Conservation (phyloP, 2,888 invertebrate species). For the Tetropium fuscum region DNA sequence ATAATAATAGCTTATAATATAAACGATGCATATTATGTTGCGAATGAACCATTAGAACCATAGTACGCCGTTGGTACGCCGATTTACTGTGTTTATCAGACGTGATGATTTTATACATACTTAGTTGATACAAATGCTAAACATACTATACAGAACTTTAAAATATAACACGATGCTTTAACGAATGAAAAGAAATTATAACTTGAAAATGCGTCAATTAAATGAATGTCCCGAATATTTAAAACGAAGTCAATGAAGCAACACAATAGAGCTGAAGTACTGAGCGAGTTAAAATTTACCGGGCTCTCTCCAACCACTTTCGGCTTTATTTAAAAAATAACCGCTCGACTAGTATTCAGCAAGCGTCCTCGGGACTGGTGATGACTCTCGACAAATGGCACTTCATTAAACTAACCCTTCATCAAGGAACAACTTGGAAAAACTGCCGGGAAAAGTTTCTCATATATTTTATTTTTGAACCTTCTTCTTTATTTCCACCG, state of each 20-base stretch:
- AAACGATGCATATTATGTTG: no score
- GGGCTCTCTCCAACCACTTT: conserved; percentile 33
- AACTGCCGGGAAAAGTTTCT: conserved; percentile 18
- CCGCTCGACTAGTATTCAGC: conserved; percentile 46
- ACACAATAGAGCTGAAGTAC: conserved; percentile 30
- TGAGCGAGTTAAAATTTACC: conserved; percentile 36
- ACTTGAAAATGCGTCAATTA: no score
- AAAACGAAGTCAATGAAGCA: conserved; percentile 30
- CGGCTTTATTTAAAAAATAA: conserved; percentile 45
- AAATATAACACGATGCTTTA: no score
- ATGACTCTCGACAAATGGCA: conserved; percentile 52
- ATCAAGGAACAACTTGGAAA: conserved; percentile 37
- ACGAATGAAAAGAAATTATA: no score
- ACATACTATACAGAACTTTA: no score
- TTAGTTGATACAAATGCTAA: no score
- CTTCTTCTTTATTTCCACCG: not conserved
- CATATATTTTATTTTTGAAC: conserved; percentile 11
- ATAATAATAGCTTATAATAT: no score
- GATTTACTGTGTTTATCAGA: no score
- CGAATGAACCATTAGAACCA: no score
- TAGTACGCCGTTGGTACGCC: no score
- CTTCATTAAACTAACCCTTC: conserved; percentile 52
- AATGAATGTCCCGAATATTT: no score
- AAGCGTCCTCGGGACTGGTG: conserved; percentile 44
- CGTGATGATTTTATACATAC: no score